Base-by-base conservation (phyloP, 2,888 invertebrate genomes). In the Nomada ruficornis region DNA sequence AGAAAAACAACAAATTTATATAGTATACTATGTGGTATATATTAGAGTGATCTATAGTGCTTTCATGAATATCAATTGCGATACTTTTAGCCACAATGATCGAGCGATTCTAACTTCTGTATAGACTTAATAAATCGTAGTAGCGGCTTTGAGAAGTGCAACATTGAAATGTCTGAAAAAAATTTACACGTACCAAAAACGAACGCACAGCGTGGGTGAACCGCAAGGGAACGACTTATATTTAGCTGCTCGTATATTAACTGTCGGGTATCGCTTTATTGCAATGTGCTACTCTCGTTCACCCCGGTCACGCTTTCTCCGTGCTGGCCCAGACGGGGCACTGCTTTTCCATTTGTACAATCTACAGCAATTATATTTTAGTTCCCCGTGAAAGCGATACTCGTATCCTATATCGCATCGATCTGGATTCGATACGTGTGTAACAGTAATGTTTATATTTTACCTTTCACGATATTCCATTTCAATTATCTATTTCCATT, bases 301-400 rank as follows among this genome's bases (percentile, higher is more conserved):
- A 83, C 65, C 68, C 78, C 54, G 72, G 83, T 83, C 83, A 76
- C 83, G 83, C 83, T 83, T 83, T 83, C 83, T 83, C 83, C 74
- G 60, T 47, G 13, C 60, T 29, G 26, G 2, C 52, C 54, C 42
- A 50, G 63, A 63, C 77, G 26, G 64, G 59, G 52, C 55, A 79
- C 65, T 76, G 79, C 54, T 76, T 83, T 83, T 79, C 75, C 79
- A 72, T 83, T 75, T 76, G 63, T 62, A 63, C 71, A 13, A 68
- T 55, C 76, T 44, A 20, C 47, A 15, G 63, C 54, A 72, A 74
- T 81, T 75, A 52, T 50, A 71, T 54, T 67, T 77, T 60, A 64
- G 44, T 44, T 52, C 55, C 20, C 20, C n/a, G 73, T 50, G 69
- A 74, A 60, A 74, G 59, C 59, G 63, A 69, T 47, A 42, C 59